Conservation (phyloP, 2,113 vertebrate species). For the Eudyptes chrysolophus region DNA sequence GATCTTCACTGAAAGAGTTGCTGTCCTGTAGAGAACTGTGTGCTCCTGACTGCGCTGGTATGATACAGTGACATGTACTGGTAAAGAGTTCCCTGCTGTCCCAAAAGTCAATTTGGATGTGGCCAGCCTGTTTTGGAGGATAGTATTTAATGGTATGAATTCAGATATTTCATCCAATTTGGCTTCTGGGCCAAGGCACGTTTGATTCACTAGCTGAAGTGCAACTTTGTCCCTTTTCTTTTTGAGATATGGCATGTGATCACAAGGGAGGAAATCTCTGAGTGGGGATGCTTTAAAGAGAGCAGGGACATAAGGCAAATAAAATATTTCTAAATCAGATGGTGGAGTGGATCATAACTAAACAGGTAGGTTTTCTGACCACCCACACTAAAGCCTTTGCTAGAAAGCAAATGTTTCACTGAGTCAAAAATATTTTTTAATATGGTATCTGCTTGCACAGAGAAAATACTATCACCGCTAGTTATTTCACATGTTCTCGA, state of each 20-base stretch:
- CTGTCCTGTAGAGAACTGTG: background rate
- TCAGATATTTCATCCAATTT: background rate
- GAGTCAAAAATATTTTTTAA: background rate
- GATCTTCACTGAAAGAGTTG: background rate
- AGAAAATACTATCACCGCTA: background rate
- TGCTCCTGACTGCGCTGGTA: accelerated
- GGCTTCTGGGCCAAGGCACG: background rate
- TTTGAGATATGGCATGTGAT: background rate
- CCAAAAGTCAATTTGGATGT: background rate
- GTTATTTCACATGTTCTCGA: background rate
- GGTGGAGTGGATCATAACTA: background rate
- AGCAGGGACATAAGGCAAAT: background rate
- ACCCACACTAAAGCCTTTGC: background rate
- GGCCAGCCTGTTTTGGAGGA: background rate
- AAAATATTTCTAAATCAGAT: background rate
- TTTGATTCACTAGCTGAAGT: background rate
- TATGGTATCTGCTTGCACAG: background rate
- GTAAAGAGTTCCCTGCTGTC: background rate
- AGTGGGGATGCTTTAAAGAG: background rate
- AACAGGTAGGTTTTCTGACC: background rate
- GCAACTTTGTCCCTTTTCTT: background rate
- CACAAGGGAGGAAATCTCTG: background rate
- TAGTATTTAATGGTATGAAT: background rate
- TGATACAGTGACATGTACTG: accelerated
- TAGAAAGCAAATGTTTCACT: background rate